Percentiles rank a stretch among this genome's conserved stretches.
phyloP scores from a whole-genome alignment of 2,113 vertebrate species.

The Microcebus lehilahytsara region DNA sequence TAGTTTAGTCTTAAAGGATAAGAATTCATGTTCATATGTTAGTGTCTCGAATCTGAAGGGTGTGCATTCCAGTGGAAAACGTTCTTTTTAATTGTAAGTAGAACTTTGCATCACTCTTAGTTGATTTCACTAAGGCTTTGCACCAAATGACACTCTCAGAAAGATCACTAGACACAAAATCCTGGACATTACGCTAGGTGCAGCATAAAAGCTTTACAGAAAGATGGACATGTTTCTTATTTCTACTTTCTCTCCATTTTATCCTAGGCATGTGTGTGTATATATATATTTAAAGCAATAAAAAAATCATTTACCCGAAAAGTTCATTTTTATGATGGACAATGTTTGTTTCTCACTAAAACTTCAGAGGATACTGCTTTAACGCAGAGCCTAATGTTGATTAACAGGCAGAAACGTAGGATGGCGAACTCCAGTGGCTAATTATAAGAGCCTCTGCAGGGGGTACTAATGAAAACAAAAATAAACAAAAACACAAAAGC shows the following conservation, averaged over 20 bases:
- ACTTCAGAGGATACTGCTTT: neutral
- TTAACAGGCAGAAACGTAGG: neutral
- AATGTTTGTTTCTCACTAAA: neutral
- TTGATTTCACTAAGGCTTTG: neutral
- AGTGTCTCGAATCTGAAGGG: neutral
- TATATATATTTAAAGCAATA: neutral
- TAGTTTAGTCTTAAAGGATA: neutral
- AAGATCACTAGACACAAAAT: neutral
- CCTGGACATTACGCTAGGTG: neutral
- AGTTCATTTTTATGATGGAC: neutral
- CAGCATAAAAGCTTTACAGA: neutral
- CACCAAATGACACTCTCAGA: neutral
- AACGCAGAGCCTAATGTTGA: neutral
- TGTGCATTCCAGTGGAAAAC: neutral
- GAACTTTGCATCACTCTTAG: neutral
- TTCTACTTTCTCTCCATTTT: neutral
- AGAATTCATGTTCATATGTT: neutral
- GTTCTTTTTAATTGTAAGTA: neutral
- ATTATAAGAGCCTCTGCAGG: neutral
- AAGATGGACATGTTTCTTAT: neutral
- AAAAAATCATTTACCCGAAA: neutral
- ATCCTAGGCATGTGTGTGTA: neutral
- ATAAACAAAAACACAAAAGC: neutral
- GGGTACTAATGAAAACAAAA: neutral
- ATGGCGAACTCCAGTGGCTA: neutral